Base-by-base conservation (phyloP, 2,113 vertebrate species). In the Cardinalis cardinalis region DNA sequence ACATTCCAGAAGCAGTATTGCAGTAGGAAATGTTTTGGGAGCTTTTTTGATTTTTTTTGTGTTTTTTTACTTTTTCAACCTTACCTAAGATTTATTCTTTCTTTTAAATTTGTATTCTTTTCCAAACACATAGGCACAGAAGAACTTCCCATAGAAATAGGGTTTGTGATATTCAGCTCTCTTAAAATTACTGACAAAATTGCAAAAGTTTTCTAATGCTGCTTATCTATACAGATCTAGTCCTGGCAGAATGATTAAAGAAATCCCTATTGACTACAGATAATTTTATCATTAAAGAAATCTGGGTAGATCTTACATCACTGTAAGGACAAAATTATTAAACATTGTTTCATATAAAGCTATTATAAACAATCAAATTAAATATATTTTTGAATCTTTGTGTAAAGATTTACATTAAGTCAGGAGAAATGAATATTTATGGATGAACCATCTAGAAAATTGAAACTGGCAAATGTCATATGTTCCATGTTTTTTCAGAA, bases 361-460 rank as follows among this genome's bases (percentile, higher is more conserved):
- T 92, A 61, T 52, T 96, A 24, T 20, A 77, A 89, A 59, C 60
- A 90, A 90, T 88, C 43, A 80, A 77, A 92, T 94, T 84, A 92
- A 94, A 89, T 77, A 69, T 2, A 51, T 91, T 85, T 95, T 61
- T 38, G 15, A 93, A 86, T 80, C 9, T 31, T n/a, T 69, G 44
- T 8, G 96, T 92, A 94, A 90, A 94, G 66, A 87, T 91, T 96
- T 94, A 85, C 10, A 7, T 92, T 93, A 94, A 90, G 15, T 52
- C n/a, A 71, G 55, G 95, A 91, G 40, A 66, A 96, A 90, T 48
- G 26, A 78, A 89, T 90, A 63, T 52, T 58, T 94, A 91, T 95
- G 77, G 41, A 87, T 24, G 17, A 90, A 94, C 87, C 80, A 87
- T 56, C 49, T 73, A 81, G 56, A 95, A 94, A 94, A 94, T 49